A percentile compares a stretch with the other conserved stretches of the same genome.
phyloP scores from a whole-genome alignment of 2,113 vertebrate species.

The Oncorhynchus clarkii region DNA sequence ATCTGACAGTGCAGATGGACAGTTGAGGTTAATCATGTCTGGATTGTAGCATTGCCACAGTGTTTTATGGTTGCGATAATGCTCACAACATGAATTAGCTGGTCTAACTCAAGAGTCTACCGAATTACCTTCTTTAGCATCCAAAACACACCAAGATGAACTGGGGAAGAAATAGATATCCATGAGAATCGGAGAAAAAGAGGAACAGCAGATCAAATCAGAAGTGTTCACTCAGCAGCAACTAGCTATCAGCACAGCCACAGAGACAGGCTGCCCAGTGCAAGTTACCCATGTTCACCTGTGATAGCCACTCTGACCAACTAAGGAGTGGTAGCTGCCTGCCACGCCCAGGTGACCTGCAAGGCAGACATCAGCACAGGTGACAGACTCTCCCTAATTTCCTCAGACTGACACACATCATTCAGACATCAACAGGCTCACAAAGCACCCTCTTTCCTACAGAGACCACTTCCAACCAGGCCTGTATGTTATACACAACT shows the following conservation, averaged over 20 bases:
- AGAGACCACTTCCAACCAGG: neutral
- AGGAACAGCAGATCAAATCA: constrained; percentile 1
- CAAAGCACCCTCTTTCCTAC: neutral
- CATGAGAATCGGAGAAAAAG: neutral
- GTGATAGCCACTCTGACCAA: constrained; percentile 67
- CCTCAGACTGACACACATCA: neutral
- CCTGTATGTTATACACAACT: too few relatives aligned
- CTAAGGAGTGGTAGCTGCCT: constrained; percentile 63
- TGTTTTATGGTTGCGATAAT: neutral
- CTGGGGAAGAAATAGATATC: neutral
- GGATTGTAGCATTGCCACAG: neutral
- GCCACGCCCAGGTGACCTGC: constrained; percentile 65
- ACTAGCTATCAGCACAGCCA: constrained; percentile 24
- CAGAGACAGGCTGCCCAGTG: constrained; percentile 28
- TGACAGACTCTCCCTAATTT: neutral
- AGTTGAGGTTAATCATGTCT: neutral
- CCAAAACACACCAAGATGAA: neutral
- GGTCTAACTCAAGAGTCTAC: neutral
- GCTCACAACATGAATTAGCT: neutral
- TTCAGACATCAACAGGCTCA: neutral
- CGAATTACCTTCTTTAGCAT: neutral
- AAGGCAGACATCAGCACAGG: constrained; percentile 46
- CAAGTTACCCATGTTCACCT: constrained; percentile 69
- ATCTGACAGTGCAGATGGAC: neutral
- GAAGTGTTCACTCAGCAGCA: constrained; percentile 63